phyloP scores from a whole-genome alignment of 2,797 vertebrate species.

The Leptoclinus maculatus region DNA sequence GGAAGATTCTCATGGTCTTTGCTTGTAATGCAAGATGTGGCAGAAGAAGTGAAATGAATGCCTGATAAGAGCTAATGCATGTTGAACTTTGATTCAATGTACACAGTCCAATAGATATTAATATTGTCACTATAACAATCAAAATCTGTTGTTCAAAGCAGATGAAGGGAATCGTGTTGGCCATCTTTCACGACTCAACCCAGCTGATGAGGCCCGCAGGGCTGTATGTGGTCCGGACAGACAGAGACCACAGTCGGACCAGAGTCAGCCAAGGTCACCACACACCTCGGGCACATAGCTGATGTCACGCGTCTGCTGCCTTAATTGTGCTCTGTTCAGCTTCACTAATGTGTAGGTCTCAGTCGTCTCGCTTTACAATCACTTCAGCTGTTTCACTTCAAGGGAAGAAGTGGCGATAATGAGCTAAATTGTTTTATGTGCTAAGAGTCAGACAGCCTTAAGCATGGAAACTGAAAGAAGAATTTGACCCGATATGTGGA shows the following conservation, averaged over 20 bases:
- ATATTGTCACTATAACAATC: neutral
- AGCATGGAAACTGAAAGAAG: conserved; percentile 54
- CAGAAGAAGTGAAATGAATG: neutral
- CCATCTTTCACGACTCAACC: conserved; percentile 33
- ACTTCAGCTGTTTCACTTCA: conserved; percentile 62
- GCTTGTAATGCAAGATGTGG: neutral
- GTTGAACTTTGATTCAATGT: neutral
- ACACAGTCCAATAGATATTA: neutral
- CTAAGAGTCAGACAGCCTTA: conserved; percentile 42
- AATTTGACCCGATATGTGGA: conserved; percentile 48
- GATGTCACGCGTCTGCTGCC: conserved; percentile 59
- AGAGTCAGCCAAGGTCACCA: conserved; percentile 61
- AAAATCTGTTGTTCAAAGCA: conserved; percentile 30
- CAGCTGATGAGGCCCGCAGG: conserved; percentile 32
- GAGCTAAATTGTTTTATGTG: conserved; percentile 44
- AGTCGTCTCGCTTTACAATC: conserved; percentile 44
- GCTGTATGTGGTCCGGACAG: conserved; percentile 32
- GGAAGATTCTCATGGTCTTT: neutral
- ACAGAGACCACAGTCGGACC: conserved; percentile 48
- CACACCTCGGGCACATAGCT: conserved; percentile 57
- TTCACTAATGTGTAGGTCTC: conserved; percentile 29
- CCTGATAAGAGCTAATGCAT: neutral
- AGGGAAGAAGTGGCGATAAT: conserved; percentile 40
- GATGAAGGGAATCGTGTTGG: conserved; percentile 19
- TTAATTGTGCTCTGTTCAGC: conserved; percentile 51